Evolutionary conservation across 2,888 invertebrate genomes (phyloP).

Genomic region (Ennomos erosarius): DNA sequence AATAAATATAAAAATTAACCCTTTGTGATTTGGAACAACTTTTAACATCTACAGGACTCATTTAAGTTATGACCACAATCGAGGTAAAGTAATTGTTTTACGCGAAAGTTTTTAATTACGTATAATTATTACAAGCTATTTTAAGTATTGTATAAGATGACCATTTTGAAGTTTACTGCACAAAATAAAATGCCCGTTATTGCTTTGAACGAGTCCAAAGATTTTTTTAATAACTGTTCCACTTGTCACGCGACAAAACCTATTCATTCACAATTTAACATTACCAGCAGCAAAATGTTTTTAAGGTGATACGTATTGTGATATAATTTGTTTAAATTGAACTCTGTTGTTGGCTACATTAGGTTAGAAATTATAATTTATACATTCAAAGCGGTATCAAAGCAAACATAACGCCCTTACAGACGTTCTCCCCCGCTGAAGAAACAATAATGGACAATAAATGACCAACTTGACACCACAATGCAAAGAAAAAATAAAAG

Average conservation of each 20-base stretch:
- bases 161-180: background rate
- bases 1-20: no score
- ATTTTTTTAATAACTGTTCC: conserved; percentile 56
- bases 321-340: background rate
- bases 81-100: conserved; percentile 69
- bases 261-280: conserved; percentile 76
- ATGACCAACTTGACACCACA: conserved; percentile 78
- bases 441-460: conserved; percentile 79
- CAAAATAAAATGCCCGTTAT: conserved; percentile 27
- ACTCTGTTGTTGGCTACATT: background rate
- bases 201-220: conserved; percentile 41
- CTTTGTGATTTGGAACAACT: background rate
- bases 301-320: conserved; percentile 4
- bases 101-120: conserved; percentile 57
- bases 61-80: conserved; percentile 57
- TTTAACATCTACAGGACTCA: conserved; percentile 37
- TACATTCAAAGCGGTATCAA: conserved; percentile 60
- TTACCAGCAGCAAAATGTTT: conserved; percentile 22
- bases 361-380: conserved; percentile 20
- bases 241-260: conserved; percentile 77
- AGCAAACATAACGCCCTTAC: conserved; percentile 78
- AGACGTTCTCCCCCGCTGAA: conserved; percentile 61
- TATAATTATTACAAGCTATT: conserved; percentile 53
- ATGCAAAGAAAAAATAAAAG: conserved; percentile 75
- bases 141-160: conserved; percentile 28